Percentiles rank a stretch among this genome's conserved stretches.
Conservation (phyloP, 2,113 vertebrate species). For the Xiphorhynchus elegans region DNA sequence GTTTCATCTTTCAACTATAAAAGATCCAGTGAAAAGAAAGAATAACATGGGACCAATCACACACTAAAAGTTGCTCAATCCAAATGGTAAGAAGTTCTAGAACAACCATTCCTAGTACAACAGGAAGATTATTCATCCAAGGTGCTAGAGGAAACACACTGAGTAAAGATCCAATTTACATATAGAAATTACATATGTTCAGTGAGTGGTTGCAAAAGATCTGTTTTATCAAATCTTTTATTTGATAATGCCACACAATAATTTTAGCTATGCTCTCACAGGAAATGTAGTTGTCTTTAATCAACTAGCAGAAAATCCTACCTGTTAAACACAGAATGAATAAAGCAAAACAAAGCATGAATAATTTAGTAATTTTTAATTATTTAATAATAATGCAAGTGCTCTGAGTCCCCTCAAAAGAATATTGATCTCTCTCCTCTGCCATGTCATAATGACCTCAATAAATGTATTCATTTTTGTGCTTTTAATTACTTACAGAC, state of each 20-base stretch:
- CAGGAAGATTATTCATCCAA: neutral
- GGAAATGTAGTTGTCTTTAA: neutral
- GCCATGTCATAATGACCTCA: constrained; percentile 16
- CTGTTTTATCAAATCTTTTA: neutral
- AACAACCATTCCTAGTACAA: neutral
- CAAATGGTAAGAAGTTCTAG: neutral
- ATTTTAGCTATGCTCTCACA: neutral
- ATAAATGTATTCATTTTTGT: neutral
- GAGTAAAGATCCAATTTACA: neutral
- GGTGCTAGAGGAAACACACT: neutral
- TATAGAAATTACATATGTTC: neutral
- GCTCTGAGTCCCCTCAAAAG: neutral
- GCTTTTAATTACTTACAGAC: constrained; percentile 22
- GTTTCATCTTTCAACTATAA: neutral
- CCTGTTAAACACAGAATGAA: constrained; percentile 14
- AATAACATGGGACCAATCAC: neutral
- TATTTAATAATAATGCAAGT: constrained; percentile 50
- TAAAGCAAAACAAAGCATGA: constrained; percentile 38
- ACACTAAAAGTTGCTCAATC: neutral
- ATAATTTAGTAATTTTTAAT: constrained; percentile 54
- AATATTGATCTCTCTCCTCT: constrained; percentile 17
- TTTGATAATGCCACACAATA: neutral
- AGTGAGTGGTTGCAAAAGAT: neutral
- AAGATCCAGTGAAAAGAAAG: neutral
- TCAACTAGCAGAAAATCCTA: constrained; percentile 24